phyloP scores from a whole-genome alignment of 2,797 vertebrate species.

The Eospalax fontanierii region DNA sequence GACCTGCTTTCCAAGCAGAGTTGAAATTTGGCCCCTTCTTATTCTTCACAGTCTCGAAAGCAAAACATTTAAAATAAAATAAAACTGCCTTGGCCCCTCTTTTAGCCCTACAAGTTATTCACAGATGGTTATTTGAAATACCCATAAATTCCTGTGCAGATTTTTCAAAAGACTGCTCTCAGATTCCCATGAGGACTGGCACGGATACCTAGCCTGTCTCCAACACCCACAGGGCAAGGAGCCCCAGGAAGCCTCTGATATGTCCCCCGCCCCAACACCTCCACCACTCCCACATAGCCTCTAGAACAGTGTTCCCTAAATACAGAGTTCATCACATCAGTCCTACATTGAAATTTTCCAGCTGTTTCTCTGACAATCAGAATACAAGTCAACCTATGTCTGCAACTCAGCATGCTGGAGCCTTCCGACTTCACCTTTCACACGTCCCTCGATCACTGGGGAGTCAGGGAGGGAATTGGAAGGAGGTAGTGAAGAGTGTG shows the following conservation, averaged over 20 bases:
- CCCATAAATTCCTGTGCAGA: background rate
- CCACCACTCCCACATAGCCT: fast-evolving
- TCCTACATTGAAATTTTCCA: background rate
- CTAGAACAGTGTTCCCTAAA: background rate
- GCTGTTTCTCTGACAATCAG: background rate
- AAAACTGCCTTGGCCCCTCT: background rate
- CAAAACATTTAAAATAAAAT: background rate
- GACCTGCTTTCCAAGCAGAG: too few relatives aligned
- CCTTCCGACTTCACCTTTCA: fast-evolving
- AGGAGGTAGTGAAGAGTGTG: too few relatives aligned
- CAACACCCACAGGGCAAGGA: background rate
- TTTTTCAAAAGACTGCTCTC: background rate
- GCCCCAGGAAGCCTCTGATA: too few relatives aligned
- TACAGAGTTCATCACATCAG: background rate
- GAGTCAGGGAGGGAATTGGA: too few relatives aligned
- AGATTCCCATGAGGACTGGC: background rate
- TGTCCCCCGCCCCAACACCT: background rate
- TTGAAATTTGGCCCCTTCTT: background rate
- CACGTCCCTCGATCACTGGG: too few relatives aligned
- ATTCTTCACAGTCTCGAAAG: background rate
- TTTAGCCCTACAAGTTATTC: background rate
- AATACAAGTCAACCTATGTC: background rate
- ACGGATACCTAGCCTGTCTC: background rate
- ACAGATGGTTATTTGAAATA: background rate
- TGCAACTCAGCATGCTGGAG: fast-evolving